Conservation (phyloP, 2,888 invertebrate genomes). For the Drosophila sordidula region DNA sequence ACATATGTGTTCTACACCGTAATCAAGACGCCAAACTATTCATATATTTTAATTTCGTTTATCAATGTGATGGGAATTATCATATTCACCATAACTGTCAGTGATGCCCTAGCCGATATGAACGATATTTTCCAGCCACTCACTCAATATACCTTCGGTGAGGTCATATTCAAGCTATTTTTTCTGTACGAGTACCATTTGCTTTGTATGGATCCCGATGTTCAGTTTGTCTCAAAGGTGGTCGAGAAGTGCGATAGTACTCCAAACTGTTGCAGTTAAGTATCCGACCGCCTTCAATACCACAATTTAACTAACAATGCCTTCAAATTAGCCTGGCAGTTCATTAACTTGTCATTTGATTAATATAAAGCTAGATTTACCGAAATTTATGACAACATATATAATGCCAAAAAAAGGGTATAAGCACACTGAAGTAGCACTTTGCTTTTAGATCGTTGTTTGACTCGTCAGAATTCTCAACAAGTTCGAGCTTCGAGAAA, state of each 20-base stretch:
- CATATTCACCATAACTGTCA: conserved; percentile 24
- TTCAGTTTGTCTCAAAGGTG: conserved; percentile 40
- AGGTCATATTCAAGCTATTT: conserved; percentile 49
- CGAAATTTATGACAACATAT: no score
- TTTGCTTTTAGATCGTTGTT: no score
- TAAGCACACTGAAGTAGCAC: no score
- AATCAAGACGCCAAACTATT: conserved; percentile 87
- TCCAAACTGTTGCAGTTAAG: conserved; percentile 72
- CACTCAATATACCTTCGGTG: conserved; percentile 43
- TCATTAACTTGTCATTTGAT: no score
- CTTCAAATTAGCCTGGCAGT: no score
- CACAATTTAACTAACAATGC: no score
- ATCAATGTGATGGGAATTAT: conserved; percentile 44
- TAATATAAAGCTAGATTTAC: no score
- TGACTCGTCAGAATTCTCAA: no score
- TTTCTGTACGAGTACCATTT: conserved; percentile 27
- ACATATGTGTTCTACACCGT: conserved; percentile 77
- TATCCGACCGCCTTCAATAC: conserved; percentile 5
- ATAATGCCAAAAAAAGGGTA: no score
- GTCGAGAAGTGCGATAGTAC: conserved; percentile 34
- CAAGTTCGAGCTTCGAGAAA: no score
- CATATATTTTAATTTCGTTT: conserved; percentile 25
- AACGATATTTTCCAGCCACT: conserved; percentile 1
- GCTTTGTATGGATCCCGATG: conserved; percentile 41
- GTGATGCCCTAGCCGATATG: background rate